These are phyloP conservation scores for Phymastichus coffea DNA, from an alignment of 1,140 invertebrate genomes.

Conservation along the genomic window DNA sequence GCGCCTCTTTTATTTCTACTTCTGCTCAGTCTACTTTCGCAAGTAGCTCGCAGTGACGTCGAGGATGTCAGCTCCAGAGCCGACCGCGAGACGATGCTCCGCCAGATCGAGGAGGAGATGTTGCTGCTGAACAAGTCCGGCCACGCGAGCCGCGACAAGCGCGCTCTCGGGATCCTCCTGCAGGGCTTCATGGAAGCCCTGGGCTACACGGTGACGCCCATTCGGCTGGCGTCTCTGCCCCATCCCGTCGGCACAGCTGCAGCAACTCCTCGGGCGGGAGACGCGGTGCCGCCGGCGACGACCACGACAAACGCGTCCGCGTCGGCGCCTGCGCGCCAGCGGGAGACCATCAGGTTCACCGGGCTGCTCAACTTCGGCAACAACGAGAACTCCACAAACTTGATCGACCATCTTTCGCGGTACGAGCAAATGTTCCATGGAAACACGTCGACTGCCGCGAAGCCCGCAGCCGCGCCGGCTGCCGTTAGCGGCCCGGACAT, in stretches of 20 bases:
- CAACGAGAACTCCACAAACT: constrained; percentile 34
- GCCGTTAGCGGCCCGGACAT: constrained; percentile 8
- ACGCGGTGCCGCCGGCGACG: neutral
- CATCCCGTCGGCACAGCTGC: constrained; percentile 32
- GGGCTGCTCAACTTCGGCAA: constrained; percentile 53
- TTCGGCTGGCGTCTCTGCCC: constrained; percentile 45
- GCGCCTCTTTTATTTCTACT: no score
- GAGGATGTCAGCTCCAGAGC: neutral
- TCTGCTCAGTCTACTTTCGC: no score
- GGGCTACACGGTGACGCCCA: constrained; percentile 41
- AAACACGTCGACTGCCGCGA: constrained; percentile 4
- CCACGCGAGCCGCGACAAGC: constrained; percentile 40
- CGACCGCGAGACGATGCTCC: neutral
- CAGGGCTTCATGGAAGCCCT: constrained; percentile 49
- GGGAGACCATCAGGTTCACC: constrained; percentile 49
- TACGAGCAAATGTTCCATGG: constrained; percentile 51
- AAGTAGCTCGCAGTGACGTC: neutral
- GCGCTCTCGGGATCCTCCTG: constrained; percentile 47
- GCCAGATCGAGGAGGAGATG: constrained; percentile 25
- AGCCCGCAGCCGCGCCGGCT: constrained; percentile 15
- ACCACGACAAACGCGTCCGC: neutral
- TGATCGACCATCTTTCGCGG: constrained; percentile 44
- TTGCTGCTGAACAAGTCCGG: constrained; percentile 22
- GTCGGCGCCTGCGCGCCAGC: constrained; percentile 26
- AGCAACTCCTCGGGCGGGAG: neutral